phyloP scores from a whole-genome alignment of 2,888 invertebrate genomes.

The Lacanobia wlatinum region DNA sequence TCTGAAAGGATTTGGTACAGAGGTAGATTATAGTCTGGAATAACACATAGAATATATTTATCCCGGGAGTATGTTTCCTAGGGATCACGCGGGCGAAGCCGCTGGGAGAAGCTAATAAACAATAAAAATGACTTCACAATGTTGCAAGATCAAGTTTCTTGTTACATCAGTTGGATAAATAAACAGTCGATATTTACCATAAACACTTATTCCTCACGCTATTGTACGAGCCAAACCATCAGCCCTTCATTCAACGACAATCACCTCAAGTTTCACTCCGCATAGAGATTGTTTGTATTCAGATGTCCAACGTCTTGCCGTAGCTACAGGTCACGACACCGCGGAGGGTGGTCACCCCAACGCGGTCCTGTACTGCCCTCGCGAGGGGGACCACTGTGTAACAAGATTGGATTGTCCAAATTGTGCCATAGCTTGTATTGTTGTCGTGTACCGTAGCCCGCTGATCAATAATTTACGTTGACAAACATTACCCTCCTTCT shows the following conservation, averaged over 20 bases:
- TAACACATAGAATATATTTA: too few species aligned
- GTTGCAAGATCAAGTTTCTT: not conserved
- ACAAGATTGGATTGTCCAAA: constrained; percentile 52
- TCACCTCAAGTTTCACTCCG: not conserved
- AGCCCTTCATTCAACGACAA: not conserved
- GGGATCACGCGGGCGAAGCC: too few species aligned
- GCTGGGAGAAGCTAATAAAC: too few species aligned
- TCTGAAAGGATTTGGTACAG: too few species aligned
- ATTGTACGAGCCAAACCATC: not conserved
- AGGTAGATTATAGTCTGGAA: too few species aligned
- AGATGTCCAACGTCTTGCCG: constrained; percentile 23
- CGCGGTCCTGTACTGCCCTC: constrained; percentile 28
- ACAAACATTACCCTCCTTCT: too few species aligned
- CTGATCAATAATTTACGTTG: constrained; percentile 25
- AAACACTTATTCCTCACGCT: not conserved
- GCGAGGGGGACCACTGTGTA: constrained; percentile 8
- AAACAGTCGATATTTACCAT: not conserved
- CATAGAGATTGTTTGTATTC: constrained; percentile 19
- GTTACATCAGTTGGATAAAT: not conserved
- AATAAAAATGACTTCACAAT: not conserved
- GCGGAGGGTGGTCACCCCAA: constrained; percentile 17
- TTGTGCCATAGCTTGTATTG: constrained; percentile 30
- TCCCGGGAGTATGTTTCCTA: too few species aligned
- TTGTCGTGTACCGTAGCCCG: constrained; percentile 5
- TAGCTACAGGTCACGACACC: constrained; percentile 42